Evolutionary conservation across 2,888 invertebrate species (phyloP).

Genomic region (Sisyra terminalis): DNA sequence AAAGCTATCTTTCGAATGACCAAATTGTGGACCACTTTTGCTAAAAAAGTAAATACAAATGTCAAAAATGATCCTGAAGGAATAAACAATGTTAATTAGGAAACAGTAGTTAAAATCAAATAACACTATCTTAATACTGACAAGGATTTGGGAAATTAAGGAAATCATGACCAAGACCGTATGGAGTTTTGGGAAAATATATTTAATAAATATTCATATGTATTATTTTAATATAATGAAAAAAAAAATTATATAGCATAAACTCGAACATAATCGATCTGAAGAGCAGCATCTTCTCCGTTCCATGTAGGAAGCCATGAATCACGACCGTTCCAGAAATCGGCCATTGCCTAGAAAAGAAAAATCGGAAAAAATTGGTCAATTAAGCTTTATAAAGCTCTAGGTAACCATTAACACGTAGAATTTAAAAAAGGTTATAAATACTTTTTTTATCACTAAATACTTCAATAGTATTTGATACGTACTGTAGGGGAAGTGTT

Average conservation of each 20-base stretch:
- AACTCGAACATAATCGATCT: constrained; percentile 49
- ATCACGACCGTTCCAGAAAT: constrained; percentile 42
- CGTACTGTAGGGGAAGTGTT: constrained; percentile 36
- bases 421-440: no score
- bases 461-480: constrained; percentile 7
- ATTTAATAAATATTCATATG: no score
- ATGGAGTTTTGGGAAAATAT: not conserved
- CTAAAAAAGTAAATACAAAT: not conserved
- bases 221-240: no score
- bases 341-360: constrained; percentile 28
- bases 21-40: not conserved
- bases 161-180: not conserved
- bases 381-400: no score
- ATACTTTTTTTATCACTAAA: constrained; percentile 3
- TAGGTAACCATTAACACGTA: not conserved
- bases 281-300: constrained; percentile 39
- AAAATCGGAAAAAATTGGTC: not conserved
- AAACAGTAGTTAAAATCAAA: not conserved
- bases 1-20: not conserved
- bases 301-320: constrained; percentile 44
- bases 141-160: not conserved
- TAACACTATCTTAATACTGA: not conserved
- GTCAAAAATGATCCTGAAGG: not conserved
- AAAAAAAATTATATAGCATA: constrained; percentile 39
- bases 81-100: not conserved